Conservation (phyloP, 2,888 invertebrate species). For the Napeogenes sylphis region DNA sequence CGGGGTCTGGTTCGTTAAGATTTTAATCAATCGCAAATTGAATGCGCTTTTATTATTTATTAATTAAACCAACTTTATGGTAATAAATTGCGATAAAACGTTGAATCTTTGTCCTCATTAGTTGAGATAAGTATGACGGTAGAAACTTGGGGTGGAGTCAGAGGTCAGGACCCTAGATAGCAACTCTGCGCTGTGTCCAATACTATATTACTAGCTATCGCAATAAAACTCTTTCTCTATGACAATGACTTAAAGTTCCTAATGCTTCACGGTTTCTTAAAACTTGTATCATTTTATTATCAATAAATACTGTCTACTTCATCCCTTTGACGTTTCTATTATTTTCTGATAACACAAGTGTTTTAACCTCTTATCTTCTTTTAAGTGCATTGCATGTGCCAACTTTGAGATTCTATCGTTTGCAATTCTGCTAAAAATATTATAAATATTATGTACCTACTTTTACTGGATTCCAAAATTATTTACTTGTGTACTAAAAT, state of each 20-base stretch:
- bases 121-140: slow-evolving; percentile 62
- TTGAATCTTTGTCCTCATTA: slow-evolving; percentile 69
- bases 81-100: slow-evolving; percentile 41
- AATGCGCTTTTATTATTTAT: slow-evolving; percentile 54
- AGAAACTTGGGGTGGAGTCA: slow-evolving; percentile 55
- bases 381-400: too few relatives aligned
- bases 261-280: slow-evolving; percentile 25
- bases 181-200: slow-evolving; percentile 46
- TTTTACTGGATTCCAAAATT: neutral
- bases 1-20: slow-evolving; percentile 66
- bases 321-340: slow-evolving; percentile 38
- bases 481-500: neutral
- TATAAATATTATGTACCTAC: too few relatives aligned
- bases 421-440: too few relatives aligned
- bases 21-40: slow-evolving; percentile 65
- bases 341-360: slow-evolving; percentile 24
- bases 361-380: slow-evolving; percentile 7
- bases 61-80: slow-evolving; percentile 36
- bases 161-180: slow-evolving; percentile 68
- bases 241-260: slow-evolving; percentile 27
- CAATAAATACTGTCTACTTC: slow-evolving; percentile 32
- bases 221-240: slow-evolving; percentile 28
- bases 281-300: slow-evolving; percentile 25
- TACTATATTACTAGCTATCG: slow-evolving; percentile 30
- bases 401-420: too few relatives aligned